Percentiles rank a stretch among this genome's conserved stretches.
These are phyloP conservation scores for Teleopsis dalmanni DNA, from an alignment of 1,140 invertebrate genomes.

Conservation along the genomic window DNA sequence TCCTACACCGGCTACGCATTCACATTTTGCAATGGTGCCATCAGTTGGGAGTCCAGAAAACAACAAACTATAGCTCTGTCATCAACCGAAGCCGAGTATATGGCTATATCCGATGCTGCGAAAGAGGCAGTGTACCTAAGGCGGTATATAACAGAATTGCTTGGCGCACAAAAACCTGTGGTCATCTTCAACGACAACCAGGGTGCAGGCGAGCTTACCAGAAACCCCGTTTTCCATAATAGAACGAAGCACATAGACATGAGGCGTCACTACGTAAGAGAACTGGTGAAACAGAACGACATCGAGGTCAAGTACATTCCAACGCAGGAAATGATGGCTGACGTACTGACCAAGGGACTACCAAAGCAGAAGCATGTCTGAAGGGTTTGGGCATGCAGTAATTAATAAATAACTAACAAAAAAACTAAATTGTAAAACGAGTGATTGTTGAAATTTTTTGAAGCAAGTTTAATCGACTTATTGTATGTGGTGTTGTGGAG, in stretches of 20 bases:
- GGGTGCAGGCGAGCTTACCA: slow-evolving; percentile 36
- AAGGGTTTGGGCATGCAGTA: too few species aligned
- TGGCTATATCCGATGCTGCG: slow-evolving; percentile 26
- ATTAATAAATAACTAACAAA: too few species aligned
- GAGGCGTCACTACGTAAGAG: slow-evolving; percentile 21
- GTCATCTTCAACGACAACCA: slow-evolving; percentile 36
- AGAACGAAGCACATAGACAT: slow-evolving; percentile 33
- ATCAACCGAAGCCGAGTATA: slow-evolving; percentile 42
- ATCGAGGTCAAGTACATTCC: not conserved
- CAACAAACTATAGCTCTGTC: slow-evolving; percentile 32
- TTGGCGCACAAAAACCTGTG: not conserved
- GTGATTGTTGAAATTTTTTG: too few species aligned
- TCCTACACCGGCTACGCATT: slow-evolving; percentile 5
- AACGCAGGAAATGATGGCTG: not conserved
- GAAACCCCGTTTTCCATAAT: slow-evolving; percentile 41
- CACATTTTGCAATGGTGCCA: slow-evolving; percentile 24
- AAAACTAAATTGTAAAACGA: too few species aligned
- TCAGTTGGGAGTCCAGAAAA: slow-evolving; percentile 43
- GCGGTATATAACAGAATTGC: slow-evolving; percentile 9
- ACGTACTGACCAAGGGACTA: not conserved
- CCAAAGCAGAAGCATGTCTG: too few species aligned
- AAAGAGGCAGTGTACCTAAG: slow-evolving; percentile 19
- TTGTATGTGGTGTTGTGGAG: too few species aligned
- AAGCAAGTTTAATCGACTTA: too few species aligned
- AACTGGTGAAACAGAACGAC: not conserved